Evolutionary conservation across 2,797 vertebrate species (phyloP), one percentile per base, ranked within the genome.

Genomic region (Urocyon cinereoargenteus): DNA sequence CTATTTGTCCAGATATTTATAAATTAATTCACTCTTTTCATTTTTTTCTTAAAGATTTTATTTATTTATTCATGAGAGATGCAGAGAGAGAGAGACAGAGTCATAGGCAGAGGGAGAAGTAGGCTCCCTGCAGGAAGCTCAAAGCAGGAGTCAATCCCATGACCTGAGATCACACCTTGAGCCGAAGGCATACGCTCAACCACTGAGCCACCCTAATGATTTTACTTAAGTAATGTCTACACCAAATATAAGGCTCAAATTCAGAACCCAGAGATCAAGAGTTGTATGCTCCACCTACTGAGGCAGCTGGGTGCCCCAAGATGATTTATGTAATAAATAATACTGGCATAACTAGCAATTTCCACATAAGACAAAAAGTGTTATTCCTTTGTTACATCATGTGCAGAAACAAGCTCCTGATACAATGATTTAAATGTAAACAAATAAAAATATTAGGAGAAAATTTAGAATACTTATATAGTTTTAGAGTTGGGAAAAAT

Each of bases 271-370:
- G 1, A 73, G 36, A 49, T 75, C 73, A 75, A 75, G 73, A 49
- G 73, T 75, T 75, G 73, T 14, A 28, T 15, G 15, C 15, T 75
- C 45, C 8, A 5, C 45, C 15, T 26, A 75, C 8, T 26, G 73
- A 49, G 40, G 7, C 26, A 75, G 45, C 45, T 45, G 49, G 26
- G 26, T 49, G 73, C 73, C 72, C 61, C 15, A 95, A 84, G 15
- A 31, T 77, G 31, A 90, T 87, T 84, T 91, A 77, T 78, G 87
- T 91, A 78, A 68, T 90, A 90, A 86, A 81, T 62, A 84, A 84
- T 78, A n/a, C 36, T 91, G n/a, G 77, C 49, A 59, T 83, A 91
- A 77, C 57, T 84, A 93, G 77, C 10, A 62, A 64, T 88, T 87
- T 84, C 57, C 57, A 72, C 55, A 31, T 64, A 49, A 36, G 21